phyloP scores from a whole-genome alignment of 2,113 vertebrate species.

The Alethe diademata region DNA sequence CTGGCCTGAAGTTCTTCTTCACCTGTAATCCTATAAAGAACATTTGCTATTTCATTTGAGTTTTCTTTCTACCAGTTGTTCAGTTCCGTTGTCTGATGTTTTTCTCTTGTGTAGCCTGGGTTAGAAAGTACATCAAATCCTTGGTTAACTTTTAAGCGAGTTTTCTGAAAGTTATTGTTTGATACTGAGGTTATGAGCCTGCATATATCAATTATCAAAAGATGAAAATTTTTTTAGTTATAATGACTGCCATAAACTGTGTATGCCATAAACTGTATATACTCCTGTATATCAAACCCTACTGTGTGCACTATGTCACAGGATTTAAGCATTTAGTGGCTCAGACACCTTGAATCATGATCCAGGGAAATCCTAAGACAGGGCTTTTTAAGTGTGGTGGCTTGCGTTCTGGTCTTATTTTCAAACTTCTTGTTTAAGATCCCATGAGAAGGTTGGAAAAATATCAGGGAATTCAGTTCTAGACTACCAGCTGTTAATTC shows the following conservation, averaged over 20 bases:
- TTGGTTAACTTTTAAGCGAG: not conserved
- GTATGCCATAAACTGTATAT: not conserved
- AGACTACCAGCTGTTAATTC: not conserved
- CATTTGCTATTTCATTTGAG: not conserved
- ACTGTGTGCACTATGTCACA: rapidly evolving
- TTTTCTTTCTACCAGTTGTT: not conserved
- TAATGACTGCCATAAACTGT: not conserved
- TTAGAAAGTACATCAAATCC: not conserved
- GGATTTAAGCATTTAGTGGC: not conserved
- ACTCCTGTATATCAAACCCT: not conserved
- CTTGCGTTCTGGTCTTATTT: not conserved
- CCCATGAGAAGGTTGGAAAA: not conserved
- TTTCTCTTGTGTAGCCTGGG: not conserved
- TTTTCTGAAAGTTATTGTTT: not conserved
- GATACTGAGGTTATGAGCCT: not conserved
- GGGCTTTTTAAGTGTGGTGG: not conserved
- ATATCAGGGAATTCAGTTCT: not conserved
- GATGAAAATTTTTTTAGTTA: not conserved
- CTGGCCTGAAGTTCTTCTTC: conserved; percentile 31
- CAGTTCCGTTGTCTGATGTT: not conserved
- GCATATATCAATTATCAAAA: not conserved
- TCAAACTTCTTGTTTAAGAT: not conserved
- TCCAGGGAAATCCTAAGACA: not conserved
- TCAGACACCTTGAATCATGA: not conserved
- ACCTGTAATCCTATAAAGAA: conserved; percentile 17